phyloP scores from a whole-genome alignment of 1,140 invertebrate genomes.

The Agrypnia vestita region DNA sequence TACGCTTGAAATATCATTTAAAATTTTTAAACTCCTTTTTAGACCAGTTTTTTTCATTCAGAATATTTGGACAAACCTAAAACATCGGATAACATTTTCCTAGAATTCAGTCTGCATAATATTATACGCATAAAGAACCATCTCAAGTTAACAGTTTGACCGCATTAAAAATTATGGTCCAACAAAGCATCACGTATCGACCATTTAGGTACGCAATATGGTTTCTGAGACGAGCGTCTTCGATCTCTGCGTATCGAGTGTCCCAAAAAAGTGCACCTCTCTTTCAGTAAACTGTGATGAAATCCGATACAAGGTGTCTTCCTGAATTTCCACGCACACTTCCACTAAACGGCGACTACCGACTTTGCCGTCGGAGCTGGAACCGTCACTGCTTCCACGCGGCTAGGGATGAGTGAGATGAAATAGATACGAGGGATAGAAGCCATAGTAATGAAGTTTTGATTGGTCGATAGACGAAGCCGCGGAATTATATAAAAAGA shows the following conservation, averaged over 20 bases:
- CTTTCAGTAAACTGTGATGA: slow-evolving; percentile 34
- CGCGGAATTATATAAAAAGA: background rate
- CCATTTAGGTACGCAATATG: slow-evolving; percentile 9
- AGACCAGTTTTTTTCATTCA: too few species aligned
- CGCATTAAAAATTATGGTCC: too few species aligned
- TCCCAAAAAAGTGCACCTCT: slow-evolving; percentile 20
- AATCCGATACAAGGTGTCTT: slow-evolving; percentile 25
- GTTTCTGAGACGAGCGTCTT: background rate
- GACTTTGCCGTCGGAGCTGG: background rate
- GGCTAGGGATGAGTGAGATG: slow-evolving; percentile 16
- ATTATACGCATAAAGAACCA: too few species aligned
- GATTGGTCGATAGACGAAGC: slow-evolving; percentile 13
- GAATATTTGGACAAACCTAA: too few species aligned
- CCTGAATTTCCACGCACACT: slow-evolving; percentile 30
- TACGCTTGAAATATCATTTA: too few species aligned
- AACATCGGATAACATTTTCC: too few species aligned
- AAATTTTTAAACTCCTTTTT: too few species aligned
- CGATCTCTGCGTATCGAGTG: slow-evolving; percentile 1
- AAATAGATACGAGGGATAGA: slow-evolving; percentile 20
- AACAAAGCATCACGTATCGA: background rate
- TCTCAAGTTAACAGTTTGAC: too few species aligned
- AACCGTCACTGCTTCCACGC: background rate
- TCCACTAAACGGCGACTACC: slow-evolving; percentile 33
- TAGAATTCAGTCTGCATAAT: too few species aligned
- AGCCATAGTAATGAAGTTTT: slow-evolving; percentile 6